Base-by-base conservation (phyloP, 2,797 vertebrate genomes). In the Erethizon dorsatum region DNA sequence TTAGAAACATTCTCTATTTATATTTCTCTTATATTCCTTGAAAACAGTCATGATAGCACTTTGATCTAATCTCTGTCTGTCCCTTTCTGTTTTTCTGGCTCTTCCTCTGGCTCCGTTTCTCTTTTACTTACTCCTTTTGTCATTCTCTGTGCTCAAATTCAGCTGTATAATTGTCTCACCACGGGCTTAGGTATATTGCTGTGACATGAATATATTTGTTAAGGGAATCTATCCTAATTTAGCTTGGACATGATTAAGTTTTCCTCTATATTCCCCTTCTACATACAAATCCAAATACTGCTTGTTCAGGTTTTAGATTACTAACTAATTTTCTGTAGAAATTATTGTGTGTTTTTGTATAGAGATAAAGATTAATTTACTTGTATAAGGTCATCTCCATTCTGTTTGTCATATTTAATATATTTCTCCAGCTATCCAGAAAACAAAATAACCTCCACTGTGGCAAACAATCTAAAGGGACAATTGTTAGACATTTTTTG, bases 201-300 rank as follows among this genome's bases (percentile, higher is more conserved):
- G 71, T 47, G 59, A 83, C 22, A 69, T 67, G 10, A 56, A 33
- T 87, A 47, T 54, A 83, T 71, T 80, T 0, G 20, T 12, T 33
- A 24, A 26, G 50, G 8, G 12, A 88, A 63, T 78, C 24, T 73
- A 93, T 24, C 50, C n/a, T 82, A 79, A 88, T 91, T 88, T 94
- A 67, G 20, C 1, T 63, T 79, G 67, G 63, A 4, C 45, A n/a
- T 69, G 41, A 84, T 85, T 75, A 78, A 96, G 14, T 22, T n/a
- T 56, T 69, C 56, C 28, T 33, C 8, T 78, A 73, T 50, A 61
- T 90, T 87, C 8, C 26, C 57, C 80, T 33, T 41, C 52, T 56
- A 22, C 18, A 79, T 75, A 18, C 61, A 80, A 61, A 89, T 82
- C 37, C 17, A 95, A 90, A 84, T 83, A 47, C 7, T 92, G 20